Percentiles rank a stretch among this genome's conserved stretches.
These are phyloP conservation scores for Brenthis daphne DNA, from an alignment of 2,888 invertebrate genomes.

Conservation along the genomic window DNA sequence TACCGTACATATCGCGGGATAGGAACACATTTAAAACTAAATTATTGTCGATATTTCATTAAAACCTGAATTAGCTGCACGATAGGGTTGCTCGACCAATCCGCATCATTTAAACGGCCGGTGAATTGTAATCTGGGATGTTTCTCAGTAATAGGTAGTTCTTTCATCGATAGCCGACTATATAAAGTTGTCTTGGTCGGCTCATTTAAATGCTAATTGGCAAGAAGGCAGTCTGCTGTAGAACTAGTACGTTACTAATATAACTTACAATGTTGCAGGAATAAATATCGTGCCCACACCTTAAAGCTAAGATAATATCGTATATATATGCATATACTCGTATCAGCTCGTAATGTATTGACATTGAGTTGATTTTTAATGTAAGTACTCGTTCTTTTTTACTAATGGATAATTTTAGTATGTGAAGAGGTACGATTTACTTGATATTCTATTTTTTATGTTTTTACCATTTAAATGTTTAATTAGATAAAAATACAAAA, in stretches of 20 bases:
- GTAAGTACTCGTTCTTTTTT: not conserved
- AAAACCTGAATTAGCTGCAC: constrained; percentile 49
- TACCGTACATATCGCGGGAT: constrained; percentile 44
- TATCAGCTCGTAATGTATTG: not conserved
- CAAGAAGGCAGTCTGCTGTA: constrained; percentile 63
- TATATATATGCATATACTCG: too few relatives aligned
- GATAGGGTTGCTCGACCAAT: constrained; percentile 41
- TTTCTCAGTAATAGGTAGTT: constrained; percentile 49
- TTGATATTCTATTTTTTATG: too few relatives aligned
- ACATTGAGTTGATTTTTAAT: not conserved
- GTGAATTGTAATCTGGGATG: constrained; percentile 48
- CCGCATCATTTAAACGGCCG: constrained; percentile 59
- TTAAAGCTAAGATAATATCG: not conserved
- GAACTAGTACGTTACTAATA: constrained; percentile 58
- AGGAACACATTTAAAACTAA: constrained; percentile 50
- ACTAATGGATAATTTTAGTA: not conserved
- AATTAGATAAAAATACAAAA: too few relatives aligned
- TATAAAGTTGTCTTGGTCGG: constrained; percentile 76
- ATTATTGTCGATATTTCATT: constrained; percentile 65
- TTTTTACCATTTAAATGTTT: too few relatives aligned
- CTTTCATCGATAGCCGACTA: constrained; percentile 53
- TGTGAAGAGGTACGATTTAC: too few relatives aligned
- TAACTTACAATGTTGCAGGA: constrained; percentile 29
- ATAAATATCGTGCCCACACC: constrained; percentile 4
- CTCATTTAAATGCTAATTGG: constrained; percentile 80